Evolutionary conservation across 2,113 vertebrate genomes (phyloP), one percentile per base, ranked within the genome.

Genomic region (Chaetodon auriga): DNA sequence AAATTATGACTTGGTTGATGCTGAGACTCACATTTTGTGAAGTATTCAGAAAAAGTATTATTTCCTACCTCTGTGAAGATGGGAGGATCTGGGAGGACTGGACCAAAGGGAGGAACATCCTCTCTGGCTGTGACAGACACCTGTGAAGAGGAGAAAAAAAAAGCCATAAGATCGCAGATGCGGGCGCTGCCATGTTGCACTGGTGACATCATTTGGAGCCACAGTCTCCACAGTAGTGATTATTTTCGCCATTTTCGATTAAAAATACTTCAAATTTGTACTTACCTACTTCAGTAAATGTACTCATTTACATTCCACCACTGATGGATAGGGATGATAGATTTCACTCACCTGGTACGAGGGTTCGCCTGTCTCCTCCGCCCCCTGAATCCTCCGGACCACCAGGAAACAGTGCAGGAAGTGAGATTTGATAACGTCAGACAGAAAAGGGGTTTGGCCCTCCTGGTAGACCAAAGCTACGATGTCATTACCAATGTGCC

Each of bases 401-500:
- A 97, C 96, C 75, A 98, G 92, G 55, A 97, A 98, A 82, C 96
- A 96, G 80, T 97, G 97, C 23, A 98, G 94, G 84, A 98, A 98
- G 89, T 98, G 96, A 55, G 97, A 98, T 76, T 96, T 96, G 85
- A 98, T 96, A 80, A 97, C 95, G 57, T 98, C 96, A 21, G 95
- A 96, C 11, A 97, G 91, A 89, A 98, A 98, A 18, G 97, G 95
- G 0, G 96, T 96, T 58, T 94, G 94, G 65, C 96, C 96, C 38
- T 97, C 97, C 88, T 98, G 97, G 89, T 96, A 98, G 63, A 98
- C 95, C 81, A 98, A 78, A 35, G 96, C 95, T 68, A 98, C 97
- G 5, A 98, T 98, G 84, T 98, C 97, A 70, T 98, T 98, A n/a
- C 97, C 97, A 18, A 98, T 98, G 90, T 98, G 97, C 75, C 97